Evolutionary conservation across 2,113 vertebrate genomes (phyloP), one percentile per base, ranked within the genome.

Genomic region (Lutjanus erythropterus): DNA sequence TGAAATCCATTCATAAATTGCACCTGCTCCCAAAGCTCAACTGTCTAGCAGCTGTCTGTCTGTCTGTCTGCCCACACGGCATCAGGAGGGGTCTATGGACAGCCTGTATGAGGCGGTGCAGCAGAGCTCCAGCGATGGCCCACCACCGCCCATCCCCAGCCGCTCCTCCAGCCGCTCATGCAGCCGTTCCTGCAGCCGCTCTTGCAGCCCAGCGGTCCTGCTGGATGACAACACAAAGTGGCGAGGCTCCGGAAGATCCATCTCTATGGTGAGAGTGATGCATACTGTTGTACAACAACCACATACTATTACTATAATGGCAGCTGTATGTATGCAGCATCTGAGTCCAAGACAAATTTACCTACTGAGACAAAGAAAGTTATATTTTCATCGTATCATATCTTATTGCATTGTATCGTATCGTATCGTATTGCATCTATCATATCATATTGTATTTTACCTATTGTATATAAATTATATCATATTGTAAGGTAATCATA

Each of bases 41-140:
- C 70, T 10, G 16, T 44, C 46, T 75, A 15, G 79, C 25, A 44
- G 14, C 21, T 77, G 25, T 42, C 2, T 60, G 16, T 59, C 6
- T 73, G 50, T 83, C 7, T 73, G 61, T 83, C 11, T 86, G 55
- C 41, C 14, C 50, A 27, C 56, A n/a, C 67, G 78, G 0, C n/a
- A 62, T 21, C 81, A 99, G 97, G 97, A 97, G 79, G 97, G 97
- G 5, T 99, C 97, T 6, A 96, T 96, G 95, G 97, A 98, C 86
- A 98, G 96, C 67, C 89, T 98, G 75, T 98, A 98, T 65, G 97
- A 99, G 84, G 96, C 94, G 2, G 95, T 96, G 80, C 93, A 95
- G 80, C 93, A 95, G 90, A 89, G 94, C 58, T 93, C 91, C 29
- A 79, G 89, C 10, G 94, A 95, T 5, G 75, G 84, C 4, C 93